A percentile compares a stretch with the other conserved stretches of the same genome.
phyloP scores from a whole-genome alignment of 2,888 invertebrate genomes.

The Psococerastis gibbosa region DNA sequence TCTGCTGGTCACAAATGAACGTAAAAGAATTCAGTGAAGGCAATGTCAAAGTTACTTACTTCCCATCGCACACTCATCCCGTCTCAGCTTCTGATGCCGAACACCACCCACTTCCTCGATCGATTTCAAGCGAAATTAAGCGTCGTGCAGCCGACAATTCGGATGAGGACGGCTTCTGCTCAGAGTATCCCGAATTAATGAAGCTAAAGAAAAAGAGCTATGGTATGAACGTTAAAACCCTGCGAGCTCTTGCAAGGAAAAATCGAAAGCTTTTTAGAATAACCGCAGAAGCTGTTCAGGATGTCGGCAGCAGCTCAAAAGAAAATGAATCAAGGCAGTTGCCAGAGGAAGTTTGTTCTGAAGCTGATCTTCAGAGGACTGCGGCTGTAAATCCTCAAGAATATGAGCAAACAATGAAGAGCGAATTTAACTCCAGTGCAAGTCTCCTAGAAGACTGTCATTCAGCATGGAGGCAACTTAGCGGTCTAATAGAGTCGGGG shows the following conservation, averaged over 20 bases:
- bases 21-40: constrained; percentile 4
- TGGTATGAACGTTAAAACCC: constrained; percentile 1
- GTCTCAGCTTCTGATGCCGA: neutral
- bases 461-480: neutral
- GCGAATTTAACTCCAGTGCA: neutral
- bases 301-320: neutral
- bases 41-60: constrained; percentile 3
- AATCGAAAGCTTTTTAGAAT: constrained; percentile 3
- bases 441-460: neutral
- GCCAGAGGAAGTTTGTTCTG: neutral
- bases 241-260: constrained; percentile 1
- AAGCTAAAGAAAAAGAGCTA: neutral
- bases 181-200: constrained; percentile 2
- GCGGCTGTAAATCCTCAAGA: neutral
- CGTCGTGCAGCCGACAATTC: neutral
- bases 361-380: neutral
- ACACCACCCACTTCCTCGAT: constrained; percentile 6
- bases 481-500: neutral
- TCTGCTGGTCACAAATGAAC: constrained; percentile 8
- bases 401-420: neutral
- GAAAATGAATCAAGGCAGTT: neutral
- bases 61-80: constrained; percentile 7
- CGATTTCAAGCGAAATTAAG: constrained; percentile 3
- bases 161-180: neutral
- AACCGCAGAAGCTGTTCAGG: constrained; percentile 3